Base-by-base conservation (phyloP, 2,113 vertebrate species). In the Pungitius pungitius region DNA sequence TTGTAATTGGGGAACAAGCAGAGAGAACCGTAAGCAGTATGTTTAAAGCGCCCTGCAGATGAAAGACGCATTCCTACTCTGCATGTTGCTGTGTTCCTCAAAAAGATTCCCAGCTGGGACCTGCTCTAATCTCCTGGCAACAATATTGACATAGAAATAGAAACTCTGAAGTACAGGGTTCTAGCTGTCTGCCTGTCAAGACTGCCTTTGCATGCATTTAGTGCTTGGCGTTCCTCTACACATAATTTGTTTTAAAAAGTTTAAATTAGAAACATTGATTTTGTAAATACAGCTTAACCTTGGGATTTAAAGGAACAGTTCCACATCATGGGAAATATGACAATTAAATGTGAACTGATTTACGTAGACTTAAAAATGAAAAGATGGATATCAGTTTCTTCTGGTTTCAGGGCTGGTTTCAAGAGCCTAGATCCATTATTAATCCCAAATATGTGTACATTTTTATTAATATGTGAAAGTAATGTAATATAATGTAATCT, bases 101-200 rank as follows among this genome's bases (percentile, higher is more conserved):
- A 88, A 91, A 88, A 70, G 87, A 87, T 77, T 83, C 89, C 91
- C 89, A 85, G 85, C 91, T 91, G 90, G 80, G 89, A 89, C 81
- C 74, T 85, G 89, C 91, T 91, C 91, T 91, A 92, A 91, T 93
- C 87, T 90, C 87, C 90, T 92, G 85, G 89, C 82, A 92, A 89
- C 85, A 85, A 91, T 90, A 91, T 89, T 90, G 91, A 89, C 90
- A 87, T 87, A 92, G 89, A 92, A 90, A 88, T 85, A 91, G 83
- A 91, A 87, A 88, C 86, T 86, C 71, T 81, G 87, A 58, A 87
- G 81, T 68, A 78, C 85, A 84, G 68, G 67, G 72, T 74, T 85
- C 78, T 86, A 77, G 82, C 87, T 86, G 84, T 81, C 87, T 57
- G 63, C 61, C 55, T 76, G 71, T 82, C 42, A 69, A 39, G 43